A percentile compares a stretch with the other conserved stretches of the same genome.
Evolutionary conservation across 2,797 vertebrate genomes (phyloP).

Genomic region (Balearica regulorum): DNA sequence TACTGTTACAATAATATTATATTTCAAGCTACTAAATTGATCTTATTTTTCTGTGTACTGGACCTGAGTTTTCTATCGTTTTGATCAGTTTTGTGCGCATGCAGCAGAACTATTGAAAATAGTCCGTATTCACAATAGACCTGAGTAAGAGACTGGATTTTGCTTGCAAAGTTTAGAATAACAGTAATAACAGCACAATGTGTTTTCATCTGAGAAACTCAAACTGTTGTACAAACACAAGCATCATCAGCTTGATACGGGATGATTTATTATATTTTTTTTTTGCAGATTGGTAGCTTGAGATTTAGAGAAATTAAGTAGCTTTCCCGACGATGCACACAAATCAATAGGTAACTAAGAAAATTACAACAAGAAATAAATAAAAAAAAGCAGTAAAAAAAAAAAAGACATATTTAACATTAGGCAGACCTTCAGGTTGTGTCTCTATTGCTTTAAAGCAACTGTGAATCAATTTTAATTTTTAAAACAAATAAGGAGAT

Average conservation of each 20-base stretch:
- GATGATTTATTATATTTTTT: neutral
- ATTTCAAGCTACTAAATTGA: constrained; percentile 29
- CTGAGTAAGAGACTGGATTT: neutral
- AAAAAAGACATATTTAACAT: neutral
- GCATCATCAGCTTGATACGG: neutral
- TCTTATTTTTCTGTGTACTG: neutral
- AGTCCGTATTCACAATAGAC: neutral
- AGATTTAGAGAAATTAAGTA: neutral
- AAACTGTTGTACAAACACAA: neutral
- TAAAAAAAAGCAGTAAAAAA: neutral
- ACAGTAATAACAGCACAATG: neutral
- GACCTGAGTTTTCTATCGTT: neutral
- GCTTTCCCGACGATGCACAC: neutral
- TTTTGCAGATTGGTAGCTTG: neutral
- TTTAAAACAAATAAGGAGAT: neutral
- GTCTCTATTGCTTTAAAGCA: neutral
- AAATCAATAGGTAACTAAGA: neutral
- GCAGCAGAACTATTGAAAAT: neutral
- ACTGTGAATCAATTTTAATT: neutral
- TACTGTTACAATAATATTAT: constrained; percentile 39
- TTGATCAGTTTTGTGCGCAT: neutral
- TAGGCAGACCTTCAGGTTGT: neutral
- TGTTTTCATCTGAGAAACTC: neutral
- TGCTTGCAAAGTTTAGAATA: neutral
- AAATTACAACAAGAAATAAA: neutral